phyloP scores from a whole-genome alignment of 2,888 invertebrate genomes.

The Campopleginae sp. region DNA sequence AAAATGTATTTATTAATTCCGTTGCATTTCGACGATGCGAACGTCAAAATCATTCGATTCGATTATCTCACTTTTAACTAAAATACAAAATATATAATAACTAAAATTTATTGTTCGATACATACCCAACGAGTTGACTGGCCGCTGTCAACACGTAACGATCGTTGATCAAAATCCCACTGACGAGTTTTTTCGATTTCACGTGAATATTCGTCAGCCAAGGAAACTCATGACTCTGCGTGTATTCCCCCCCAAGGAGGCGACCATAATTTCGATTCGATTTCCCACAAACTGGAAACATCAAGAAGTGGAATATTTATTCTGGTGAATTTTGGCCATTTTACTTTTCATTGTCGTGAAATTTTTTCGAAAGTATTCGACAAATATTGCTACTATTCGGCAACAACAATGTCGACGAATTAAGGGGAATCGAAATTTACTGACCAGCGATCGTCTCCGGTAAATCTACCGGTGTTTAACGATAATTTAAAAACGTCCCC shows the following conservation, averaged over 20 bases:
- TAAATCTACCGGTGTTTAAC: background rate
- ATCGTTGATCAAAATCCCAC: conserved; percentile 86
- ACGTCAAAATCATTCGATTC: too few relatives aligned
- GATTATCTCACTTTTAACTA: too few relatives aligned
- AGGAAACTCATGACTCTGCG: conserved; percentile 85
- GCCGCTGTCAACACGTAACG: conserved; percentile 86
- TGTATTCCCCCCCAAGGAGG: conserved; percentile 85
- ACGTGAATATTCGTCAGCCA: conserved; percentile 86
- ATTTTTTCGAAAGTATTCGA: background rate
- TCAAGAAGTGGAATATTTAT: background rate
- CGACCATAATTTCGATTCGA: conserved; percentile 83
- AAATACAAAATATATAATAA: too few relatives aligned
- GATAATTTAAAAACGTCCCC: background rate
- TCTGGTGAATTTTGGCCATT: background rate
- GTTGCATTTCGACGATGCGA: too few relatives aligned
- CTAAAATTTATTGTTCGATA: background rate
- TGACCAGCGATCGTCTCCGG: background rate
- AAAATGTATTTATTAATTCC: too few relatives aligned
- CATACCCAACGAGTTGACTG: conserved; percentile 85
- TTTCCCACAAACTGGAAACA: conserved; percentile 84
- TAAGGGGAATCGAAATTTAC: background rate
- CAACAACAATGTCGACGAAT: background rate
- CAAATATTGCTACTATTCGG: background rate
- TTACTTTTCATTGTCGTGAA: background rate
- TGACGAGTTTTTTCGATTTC: conserved; percentile 80